Evolutionary conservation across 2,797 vertebrate genomes (phyloP), one percentile per base, ranked within the genome.

Genomic region (Mormyrus hasselquistii): DNA sequence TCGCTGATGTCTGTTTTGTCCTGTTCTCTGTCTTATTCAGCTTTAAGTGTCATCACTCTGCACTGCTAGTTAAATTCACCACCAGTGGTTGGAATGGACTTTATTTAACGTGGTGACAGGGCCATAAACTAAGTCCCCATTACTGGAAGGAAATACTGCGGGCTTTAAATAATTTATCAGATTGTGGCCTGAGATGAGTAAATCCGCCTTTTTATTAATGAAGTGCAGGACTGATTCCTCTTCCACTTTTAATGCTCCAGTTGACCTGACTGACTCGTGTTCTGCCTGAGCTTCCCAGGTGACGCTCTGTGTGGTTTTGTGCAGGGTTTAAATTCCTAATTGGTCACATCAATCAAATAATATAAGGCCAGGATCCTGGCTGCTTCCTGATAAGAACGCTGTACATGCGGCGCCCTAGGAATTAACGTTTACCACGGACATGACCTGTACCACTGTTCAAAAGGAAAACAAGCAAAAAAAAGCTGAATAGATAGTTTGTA

Each of bases 41-140:
- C 50, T 86, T 57, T 55, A 19, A 86, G 14, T 86, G 85, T 86
- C 52, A 52, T 65, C 44, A 19, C 65, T 49, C 76, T 91, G 90
- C 87, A 88, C 25, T 87, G 79, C 88, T 47, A 57, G 84, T 79
- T 59, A 87, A 59, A 29, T 69, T 84, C 79, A 41, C 73, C 82
- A 41, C 69, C 85, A 69, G 25, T 88, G 0, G 65, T 50, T 34
- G 57, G 88, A 84, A 88, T 47, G 62, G 25, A 85, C 82, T 57
- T 89, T 90, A 73, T 90, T 88, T 85, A 47, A 73, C 16, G 49
- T n/a, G 86, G 47, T 38, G 41, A 83, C 89, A 87, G 52, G 49
- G 88, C 57, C 38, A 84, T 89, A 90, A 91, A 91, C 87, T 86
- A 87, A 89, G 90, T 83, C 89, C 62, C 90, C 44, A 86, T 86